Evolutionary conservation across 2,113 vertebrate species (phyloP), one percentile per base, ranked within the genome.

Genomic region (Nanorana parkeri): DNA sequence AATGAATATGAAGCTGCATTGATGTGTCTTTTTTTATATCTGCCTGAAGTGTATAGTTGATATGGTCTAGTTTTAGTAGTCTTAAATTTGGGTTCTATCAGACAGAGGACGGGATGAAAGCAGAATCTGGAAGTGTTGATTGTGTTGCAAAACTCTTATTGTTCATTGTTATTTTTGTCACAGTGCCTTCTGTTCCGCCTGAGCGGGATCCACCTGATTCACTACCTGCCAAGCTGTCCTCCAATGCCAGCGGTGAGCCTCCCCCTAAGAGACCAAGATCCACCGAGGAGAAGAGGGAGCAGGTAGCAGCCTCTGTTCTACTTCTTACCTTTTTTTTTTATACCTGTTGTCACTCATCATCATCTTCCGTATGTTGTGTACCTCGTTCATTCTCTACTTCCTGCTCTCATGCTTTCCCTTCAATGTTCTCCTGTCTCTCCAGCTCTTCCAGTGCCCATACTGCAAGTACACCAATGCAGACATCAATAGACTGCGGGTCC

Each of bases 401-500:
- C 8, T 24, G 5, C 3, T 56, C 1, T 36, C 32, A 36, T 36
- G 4, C 32, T 36, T 5, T 36, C 8, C 32, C 41, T 15, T 47
- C 41, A 47, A 10, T 15, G 13, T 47, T 47, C 8, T 47, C 41
- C 41, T 47, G 41, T 11, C 13, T 20, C 16, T 63, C 78, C 93
- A 99, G 97, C 94, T 97, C 93, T 99, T 94, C 92, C 98, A 99
- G 95, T 99, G 97, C 86, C 97, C 97, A 0, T 99, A 99, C 56
- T 99, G 98, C 95, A 99, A 98, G 90, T 99, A 99, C 91, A 96
- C 95, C 88, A 99, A 96, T 84, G 91, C 95, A 0, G 98, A 99
- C 2, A 92, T 98, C 91, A 99, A 98, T 84, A 94, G 98, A 28
- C 94, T 99, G 83, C 95, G 97, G 86, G 97, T 98, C 89, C 98